Conservation (phyloP, 37 sponge, comb jelly and placozoan genomes). For the Diacarnus erythraeanus region DNA sequence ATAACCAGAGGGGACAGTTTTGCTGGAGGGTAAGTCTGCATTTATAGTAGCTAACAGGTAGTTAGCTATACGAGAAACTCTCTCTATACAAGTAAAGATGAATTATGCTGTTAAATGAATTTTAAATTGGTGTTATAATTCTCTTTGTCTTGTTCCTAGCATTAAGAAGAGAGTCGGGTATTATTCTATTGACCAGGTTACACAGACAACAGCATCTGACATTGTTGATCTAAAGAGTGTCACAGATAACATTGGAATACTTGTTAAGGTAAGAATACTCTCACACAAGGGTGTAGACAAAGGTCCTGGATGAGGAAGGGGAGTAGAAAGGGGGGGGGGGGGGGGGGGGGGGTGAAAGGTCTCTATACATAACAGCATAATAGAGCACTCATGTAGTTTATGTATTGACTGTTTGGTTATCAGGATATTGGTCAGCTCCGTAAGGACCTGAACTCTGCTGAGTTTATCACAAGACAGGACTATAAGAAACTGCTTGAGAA, state of each 20-base stretch:
- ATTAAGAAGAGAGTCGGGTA: slow-evolving; percentile 29
- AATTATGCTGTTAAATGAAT: background rate
- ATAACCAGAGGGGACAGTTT: slow-evolving; percentile 12
- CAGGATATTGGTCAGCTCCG: slow-evolving; percentile 52
- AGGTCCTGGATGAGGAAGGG: background rate
- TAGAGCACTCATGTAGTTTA: too few species aligned
- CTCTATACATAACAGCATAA: too few species aligned
- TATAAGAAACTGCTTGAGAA: slow-evolving; percentile 57
- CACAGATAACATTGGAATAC: slow-evolving; percentile 21
- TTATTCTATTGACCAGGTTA: slow-evolving; percentile 14
- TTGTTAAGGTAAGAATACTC: background rate
- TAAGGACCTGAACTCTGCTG: slow-evolving; percentile 59
- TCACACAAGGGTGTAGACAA: slow-evolving; percentile 10
- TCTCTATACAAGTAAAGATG: background rate
- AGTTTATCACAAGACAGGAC: slow-evolving; percentile 55
- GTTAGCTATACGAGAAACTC: too few species aligned
- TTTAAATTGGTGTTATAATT: background rate
- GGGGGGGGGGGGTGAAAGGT: too few species aligned
- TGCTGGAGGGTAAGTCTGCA: slow-evolving; percentile 11
- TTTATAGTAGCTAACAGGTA: too few species aligned
- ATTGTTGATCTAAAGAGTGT: slow-evolving; percentile 51
- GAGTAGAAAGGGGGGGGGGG: background rate
- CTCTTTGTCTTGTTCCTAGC: background rate
- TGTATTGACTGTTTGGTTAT: too few species aligned
- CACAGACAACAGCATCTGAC: slow-evolving; percentile 62